phyloP scores from a whole-genome alignment of 2,113 vertebrate genomes.

The Lepidothrix coronata region DNA sequence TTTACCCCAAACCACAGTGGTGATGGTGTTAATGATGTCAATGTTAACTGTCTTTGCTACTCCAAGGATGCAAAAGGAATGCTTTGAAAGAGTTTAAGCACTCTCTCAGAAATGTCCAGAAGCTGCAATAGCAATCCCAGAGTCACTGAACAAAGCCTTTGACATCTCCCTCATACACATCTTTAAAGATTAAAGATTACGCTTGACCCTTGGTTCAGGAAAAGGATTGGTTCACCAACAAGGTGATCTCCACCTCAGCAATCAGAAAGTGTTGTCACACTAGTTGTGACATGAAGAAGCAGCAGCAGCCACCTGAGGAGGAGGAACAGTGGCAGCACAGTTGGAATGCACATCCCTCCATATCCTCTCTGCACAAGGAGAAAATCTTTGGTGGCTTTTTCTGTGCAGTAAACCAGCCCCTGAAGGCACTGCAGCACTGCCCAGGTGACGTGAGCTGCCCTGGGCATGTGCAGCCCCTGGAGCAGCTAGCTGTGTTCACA shows the following conservation, averaged over 20 bases:
- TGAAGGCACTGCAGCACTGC: background rate
- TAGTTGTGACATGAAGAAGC: background rate
- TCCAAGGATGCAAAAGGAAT: background rate
- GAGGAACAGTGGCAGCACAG: background rate
- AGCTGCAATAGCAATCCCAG: background rate
- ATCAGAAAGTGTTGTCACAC: background rate
- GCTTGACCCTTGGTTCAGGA: background rate
- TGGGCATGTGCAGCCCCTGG: background rate
- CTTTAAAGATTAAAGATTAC: background rate
- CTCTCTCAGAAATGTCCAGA: background rate
- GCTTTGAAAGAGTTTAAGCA: background rate
- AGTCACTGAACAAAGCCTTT: background rate
- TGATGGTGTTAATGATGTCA: background rate
- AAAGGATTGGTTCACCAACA: background rate
- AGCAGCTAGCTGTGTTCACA: no score
- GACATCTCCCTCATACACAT: background rate
- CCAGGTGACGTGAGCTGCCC: accelerated
- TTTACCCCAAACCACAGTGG: background rate
- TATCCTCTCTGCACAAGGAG: background rate
- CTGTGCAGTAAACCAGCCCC: background rate
- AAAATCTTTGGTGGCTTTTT: background rate
- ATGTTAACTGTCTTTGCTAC: background rate
- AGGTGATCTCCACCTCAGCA: background rate
- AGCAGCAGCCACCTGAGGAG: background rate
- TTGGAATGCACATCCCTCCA: background rate